phyloP scores from a whole-genome alignment of 2,797 vertebrate genomes.

The Eurystomus glaucurus region DNA sequence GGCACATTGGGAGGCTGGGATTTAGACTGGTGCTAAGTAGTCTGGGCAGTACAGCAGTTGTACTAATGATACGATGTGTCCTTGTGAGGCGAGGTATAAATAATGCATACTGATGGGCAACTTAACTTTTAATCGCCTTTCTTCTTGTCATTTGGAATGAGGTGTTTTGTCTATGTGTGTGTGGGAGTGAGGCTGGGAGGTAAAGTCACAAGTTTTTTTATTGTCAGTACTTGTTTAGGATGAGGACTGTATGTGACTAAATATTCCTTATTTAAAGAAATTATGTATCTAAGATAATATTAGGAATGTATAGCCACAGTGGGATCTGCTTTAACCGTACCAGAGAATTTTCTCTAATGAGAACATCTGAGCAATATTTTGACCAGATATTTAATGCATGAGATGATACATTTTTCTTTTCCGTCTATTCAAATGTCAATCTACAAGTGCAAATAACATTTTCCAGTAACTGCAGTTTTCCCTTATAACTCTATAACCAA shows the following conservation, averaged over 20 bases:
- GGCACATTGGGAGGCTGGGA: not conserved
- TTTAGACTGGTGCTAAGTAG: not conserved
- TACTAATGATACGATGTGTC: not conserved
- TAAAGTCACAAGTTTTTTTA: not conserved
- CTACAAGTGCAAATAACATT: not conserved
- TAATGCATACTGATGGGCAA: not conserved
- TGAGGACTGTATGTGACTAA: not conserved
- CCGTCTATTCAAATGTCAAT: not conserved
- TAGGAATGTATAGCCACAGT: not conserved
- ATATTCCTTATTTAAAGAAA: not conserved
- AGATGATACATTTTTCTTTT: not conserved
- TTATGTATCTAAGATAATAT: not conserved
- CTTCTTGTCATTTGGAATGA: not conserved
- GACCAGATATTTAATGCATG: not conserved
- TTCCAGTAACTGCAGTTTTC: not conserved
- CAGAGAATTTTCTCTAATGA: not conserved
- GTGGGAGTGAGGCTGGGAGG: not conserved
- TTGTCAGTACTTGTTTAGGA: not conserved
- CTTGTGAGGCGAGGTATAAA: accelerated
- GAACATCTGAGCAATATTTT: not conserved
- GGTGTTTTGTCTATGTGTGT: not conserved
- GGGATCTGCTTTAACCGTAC: not conserved
- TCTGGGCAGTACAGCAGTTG: not conserved
- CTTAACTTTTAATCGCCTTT: not conserved
- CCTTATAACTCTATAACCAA: not conserved